These are phyloP conservation scores for Zoroaster sp. DNA, from an alignment of 53 echinoderm and acorn worm species.

Conservation along the genomic window DNA sequence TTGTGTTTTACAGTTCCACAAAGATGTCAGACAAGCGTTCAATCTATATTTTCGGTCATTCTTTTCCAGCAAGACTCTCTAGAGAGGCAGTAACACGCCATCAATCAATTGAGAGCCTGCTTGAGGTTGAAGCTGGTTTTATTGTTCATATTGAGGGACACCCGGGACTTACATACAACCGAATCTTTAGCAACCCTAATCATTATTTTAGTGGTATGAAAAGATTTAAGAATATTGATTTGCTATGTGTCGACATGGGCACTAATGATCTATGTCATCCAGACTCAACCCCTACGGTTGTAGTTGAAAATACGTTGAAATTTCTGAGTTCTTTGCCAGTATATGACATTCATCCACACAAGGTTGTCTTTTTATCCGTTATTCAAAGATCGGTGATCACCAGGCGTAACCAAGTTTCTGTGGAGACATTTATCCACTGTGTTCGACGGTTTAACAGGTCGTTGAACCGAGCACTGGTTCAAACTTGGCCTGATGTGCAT, in stretches of 20 bases:
- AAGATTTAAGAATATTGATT: not conserved
- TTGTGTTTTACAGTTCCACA: not conserved
- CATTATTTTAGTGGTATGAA: not conserved
- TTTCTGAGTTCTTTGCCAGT: not conserved
- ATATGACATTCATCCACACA: not conserved
- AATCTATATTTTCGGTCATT: constrained; percentile 1
- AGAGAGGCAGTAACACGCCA: not conserved
- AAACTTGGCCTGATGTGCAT: not conserved
- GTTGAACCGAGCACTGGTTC: not conserved
- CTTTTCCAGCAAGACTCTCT: not conserved
- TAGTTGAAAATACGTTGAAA: not conserved
- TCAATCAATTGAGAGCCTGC: not conserved
- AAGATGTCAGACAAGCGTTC: not conserved
- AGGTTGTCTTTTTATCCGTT: not conserved
- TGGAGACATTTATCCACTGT: not conserved
- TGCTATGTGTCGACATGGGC: not conserved
- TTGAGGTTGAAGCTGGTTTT: not conserved
- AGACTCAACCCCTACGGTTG: not conserved
- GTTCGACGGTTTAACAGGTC: not conserved
- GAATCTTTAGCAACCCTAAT: not conserved
- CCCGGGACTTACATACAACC: not conserved
- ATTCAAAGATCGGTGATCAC: not conserved
- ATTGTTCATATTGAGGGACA: not conserved
- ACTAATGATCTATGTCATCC: not conserved
- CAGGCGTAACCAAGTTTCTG: not conserved